Percentiles rank a stretch among this genome's conserved stretches.
These are phyloP conservation scores for Coelopa pilipes DNA, from an alignment of 2,888 invertebrate genomes.

Conservation along the genomic window DNA sequence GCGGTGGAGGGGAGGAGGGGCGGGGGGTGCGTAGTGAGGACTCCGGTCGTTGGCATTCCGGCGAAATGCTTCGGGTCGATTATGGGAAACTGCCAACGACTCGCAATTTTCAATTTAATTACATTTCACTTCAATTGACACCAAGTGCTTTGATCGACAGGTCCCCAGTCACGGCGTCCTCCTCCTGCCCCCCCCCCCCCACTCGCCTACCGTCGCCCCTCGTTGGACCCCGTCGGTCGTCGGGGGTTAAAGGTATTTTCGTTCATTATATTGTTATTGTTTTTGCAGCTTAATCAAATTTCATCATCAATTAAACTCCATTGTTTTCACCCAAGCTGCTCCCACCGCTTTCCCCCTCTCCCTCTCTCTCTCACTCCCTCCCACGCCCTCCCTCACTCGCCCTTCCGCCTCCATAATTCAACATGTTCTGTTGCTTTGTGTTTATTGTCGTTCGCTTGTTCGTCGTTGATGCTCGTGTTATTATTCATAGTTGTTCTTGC, in stretches of 20 bases:
- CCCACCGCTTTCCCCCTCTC: too few species aligned
- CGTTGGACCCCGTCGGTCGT: background rate
- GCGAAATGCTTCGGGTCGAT: background rate
- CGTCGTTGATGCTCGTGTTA: background rate
- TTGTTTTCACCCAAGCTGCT: background rate
- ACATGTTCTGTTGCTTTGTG: too few species aligned
- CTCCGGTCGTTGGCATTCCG: too few species aligned
- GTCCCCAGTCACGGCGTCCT: background rate
- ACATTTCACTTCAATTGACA: background rate
- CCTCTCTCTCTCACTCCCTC: too few species aligned
- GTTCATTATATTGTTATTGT: too few species aligned
- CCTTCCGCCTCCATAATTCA: background rate
- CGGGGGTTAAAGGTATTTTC: too few species aligned
- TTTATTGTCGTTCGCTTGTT: background rate
- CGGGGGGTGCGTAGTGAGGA: too few species aligned
- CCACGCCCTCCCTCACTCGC: background rate
- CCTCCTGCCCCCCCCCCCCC: too few species aligned
- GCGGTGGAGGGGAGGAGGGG: too few species aligned
- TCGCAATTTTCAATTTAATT: background rate
- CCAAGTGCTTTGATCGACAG: background rate
- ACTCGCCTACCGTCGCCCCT: too few species aligned
- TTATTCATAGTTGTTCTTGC: background rate
- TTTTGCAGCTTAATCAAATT: constrained; percentile 3
- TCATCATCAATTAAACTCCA: constrained; percentile 3
- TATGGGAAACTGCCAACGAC: background rate